These are phyloP conservation scores for Dynastes hyllus DNA, from an alignment of 2,888 invertebrate species.

Conservation along the genomic window DNA sequence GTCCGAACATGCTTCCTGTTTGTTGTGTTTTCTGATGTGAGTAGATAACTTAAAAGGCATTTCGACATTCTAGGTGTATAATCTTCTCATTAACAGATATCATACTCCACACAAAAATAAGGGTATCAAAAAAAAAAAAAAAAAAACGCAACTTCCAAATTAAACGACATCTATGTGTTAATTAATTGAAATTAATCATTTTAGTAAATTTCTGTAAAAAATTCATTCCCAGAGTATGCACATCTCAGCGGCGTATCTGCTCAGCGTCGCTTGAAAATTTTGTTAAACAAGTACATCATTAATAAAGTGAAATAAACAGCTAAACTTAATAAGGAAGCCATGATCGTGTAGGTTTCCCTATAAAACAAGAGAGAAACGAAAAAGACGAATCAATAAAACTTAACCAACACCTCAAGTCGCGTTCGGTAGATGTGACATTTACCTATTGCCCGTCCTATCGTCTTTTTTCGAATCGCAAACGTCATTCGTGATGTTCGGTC, in stretches of 20 bases:
- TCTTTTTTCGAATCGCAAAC: conserved; percentile 63
- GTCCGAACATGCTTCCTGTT: conserved; percentile 23
- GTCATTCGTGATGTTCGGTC: conserved; percentile 60
- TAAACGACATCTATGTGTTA: neutral
- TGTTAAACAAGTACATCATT: conserved; percentile 49
- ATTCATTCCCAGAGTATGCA: too few relatives aligned
- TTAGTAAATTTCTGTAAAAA: neutral
- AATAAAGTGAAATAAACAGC: conserved; percentile 44
- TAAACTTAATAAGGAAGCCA: conserved; percentile 48
- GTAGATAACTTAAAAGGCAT: too few relatives aligned
- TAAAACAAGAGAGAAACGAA: conserved; percentile 40
- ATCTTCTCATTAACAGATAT: neutral
- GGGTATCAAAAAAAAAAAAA: neutral
- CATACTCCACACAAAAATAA: conserved; percentile 6
- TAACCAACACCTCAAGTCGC: neutral
- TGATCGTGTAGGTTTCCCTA: conserved; percentile 50
- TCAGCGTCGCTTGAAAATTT: conserved; percentile 45
- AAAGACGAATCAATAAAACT: conserved; percentile 21
- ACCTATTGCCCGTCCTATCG: conserved; percentile 59
- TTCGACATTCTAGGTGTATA: too few relatives aligned
- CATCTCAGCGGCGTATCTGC: neutral
- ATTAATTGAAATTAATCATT: neutral
- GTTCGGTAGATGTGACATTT: conserved; percentile 29
- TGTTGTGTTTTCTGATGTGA: neutral
- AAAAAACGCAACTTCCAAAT: neutral